Evolutionary conservation across 2,888 invertebrate genomes (phyloP).

Genomic region (Tiphia femorata): DNA sequence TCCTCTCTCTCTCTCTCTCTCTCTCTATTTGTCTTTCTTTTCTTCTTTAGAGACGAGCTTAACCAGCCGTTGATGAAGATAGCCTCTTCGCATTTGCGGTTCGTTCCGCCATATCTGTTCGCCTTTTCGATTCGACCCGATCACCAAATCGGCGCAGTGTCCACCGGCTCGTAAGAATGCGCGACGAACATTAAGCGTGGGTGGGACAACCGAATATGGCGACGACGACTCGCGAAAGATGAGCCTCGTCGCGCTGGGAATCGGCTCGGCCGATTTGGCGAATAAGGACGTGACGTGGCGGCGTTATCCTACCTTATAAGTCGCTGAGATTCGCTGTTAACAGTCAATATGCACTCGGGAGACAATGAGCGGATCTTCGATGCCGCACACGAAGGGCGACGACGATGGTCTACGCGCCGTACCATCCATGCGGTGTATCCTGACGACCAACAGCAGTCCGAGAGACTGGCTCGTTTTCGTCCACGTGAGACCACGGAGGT

Average conservation of each 20-base stretch:
- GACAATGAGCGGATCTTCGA: slow-evolving; percentile 49
- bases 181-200: slow-evolving; percentile 58
- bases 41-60: no score
- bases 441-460: slow-evolving; percentile 18
- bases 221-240: slow-evolving; percentile 52
- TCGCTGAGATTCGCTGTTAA: slow-evolving; percentile 54
- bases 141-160: slow-evolving; percentile 29
- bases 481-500: no score
- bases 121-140: slow-evolving; percentile 29
- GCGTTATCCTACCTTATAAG: slow-evolving; percentile 49
- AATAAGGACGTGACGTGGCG: slow-evolving; percentile 57
- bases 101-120: slow-evolving; percentile 35
- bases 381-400: slow-evolving; percentile 41
- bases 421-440: background rate
- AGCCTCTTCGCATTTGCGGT: no score
- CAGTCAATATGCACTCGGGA: slow-evolving; percentile 54
- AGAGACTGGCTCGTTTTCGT: no score
- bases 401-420: slow-evolving; percentile 7
- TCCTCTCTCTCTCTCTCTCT: no score
- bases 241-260: slow-evolving; percentile 46
- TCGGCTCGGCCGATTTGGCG: slow-evolving; percentile 43
- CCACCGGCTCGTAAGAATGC: slow-evolving; percentile 56
- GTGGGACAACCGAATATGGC: slow-evolving; percentile 62
- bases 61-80: no score
- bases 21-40: no score